Base-by-base conservation (phyloP, 2,888 invertebrate genomes). In the Callyntrura guangdongensis region DNA sequence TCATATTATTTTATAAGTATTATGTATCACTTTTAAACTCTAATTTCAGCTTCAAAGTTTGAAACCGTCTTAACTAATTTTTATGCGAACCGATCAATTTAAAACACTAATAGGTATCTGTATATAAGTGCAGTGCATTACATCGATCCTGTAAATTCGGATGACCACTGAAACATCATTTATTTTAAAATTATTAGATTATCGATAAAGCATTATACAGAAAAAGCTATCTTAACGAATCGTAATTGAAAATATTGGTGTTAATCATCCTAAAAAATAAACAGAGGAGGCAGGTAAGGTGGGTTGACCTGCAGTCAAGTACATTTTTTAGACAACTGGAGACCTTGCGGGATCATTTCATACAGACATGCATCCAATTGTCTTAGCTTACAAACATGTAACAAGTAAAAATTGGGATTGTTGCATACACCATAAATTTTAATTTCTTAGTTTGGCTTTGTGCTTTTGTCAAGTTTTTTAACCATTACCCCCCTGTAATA, bases 381-480 rank as follows among this genome's bases (percentile, higher is more conserved):
- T 1, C n/a, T 27, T 67, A 0, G 36, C n/a, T 27, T 67, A 11
- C 17, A 67, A 27, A n/a, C 56, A 56, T n/a, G 12, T n/a, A 56
- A 56, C 56, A 56, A 56, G 12, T 56, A 56, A 56, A 56, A 56
- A 67, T 27, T 25, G 36, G 36, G 36, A 36, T 36, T 36, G 36
- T 36, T 36, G 36, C 36, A 67, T 25, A 27, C 5, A 27, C 14
- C 0, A 27, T 27, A 69, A 8, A 20, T 17, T 20, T 20, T 74
- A 47, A 74, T 49, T 74, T 49, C 45, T 36, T 36, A 36, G 22
- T 17, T 74, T 74, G 49, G 74, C 49, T 49, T 74, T 74, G 74
- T 74, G 74, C 74, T 49, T 36, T 67, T 14, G 53, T 69, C 17
- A n/a, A 17, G n/a, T n/a, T 11, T 67, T n/a, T 61, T 17, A 61